Evolutionary conservation across 2,888 invertebrate genomes (phyloP).

Genomic region (Drosophila nr. perissopoda): DNA sequence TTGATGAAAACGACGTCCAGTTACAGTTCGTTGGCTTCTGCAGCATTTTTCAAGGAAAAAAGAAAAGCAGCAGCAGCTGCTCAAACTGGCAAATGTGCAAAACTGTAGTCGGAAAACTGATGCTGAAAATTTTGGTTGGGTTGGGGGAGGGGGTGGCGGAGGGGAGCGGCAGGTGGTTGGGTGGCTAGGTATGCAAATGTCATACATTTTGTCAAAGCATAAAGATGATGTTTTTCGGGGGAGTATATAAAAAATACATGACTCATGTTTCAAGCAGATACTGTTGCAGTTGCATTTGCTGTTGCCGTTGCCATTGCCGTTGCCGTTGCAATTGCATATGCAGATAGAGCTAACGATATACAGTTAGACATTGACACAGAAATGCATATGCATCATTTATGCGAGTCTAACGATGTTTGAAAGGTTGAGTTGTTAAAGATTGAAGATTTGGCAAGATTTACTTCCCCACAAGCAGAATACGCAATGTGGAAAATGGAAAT

Average conservation of each 20-base stretch:
- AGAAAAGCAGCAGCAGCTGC: slow-evolving; percentile 53
- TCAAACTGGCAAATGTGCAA: slow-evolving; percentile 22
- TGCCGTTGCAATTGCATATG: slow-evolving; percentile 33
- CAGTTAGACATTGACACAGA: slow-evolving; percentile 36
- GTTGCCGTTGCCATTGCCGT: background rate
- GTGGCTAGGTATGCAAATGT: slow-evolving; percentile 66
- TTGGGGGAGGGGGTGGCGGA: background rate
- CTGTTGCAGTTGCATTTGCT: slow-evolving; percentile 7
- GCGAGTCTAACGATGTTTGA: slow-evolving; percentile 24
- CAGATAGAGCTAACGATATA: slow-evolving; percentile 24
- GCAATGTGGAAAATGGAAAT: slow-evolving; percentile 13
- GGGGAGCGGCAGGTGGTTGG: slow-evolving; percentile 14
- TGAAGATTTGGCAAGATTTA: slow-evolving; percentile 41
- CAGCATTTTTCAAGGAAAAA: slow-evolving; percentile 72
- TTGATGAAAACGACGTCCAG: slow-evolving; percentile 79
- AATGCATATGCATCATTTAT: slow-evolving; percentile 72
- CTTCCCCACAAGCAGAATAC: slow-evolving; percentile 27
- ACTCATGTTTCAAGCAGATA: slow-evolving; percentile 59
- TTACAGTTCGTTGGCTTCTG: slow-evolving; percentile 77
- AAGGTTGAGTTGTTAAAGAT: slow-evolving; percentile 36
- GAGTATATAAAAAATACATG: slow-evolving; percentile 73
- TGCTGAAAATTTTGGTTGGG: background rate
- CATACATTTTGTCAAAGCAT: slow-evolving; percentile 76
- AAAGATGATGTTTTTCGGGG: slow-evolving; percentile 67
- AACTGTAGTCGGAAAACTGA: slow-evolving; percentile 38